Conservation (phyloP, 2,113 vertebrate species). For the Ptyas mucosa region DNA sequence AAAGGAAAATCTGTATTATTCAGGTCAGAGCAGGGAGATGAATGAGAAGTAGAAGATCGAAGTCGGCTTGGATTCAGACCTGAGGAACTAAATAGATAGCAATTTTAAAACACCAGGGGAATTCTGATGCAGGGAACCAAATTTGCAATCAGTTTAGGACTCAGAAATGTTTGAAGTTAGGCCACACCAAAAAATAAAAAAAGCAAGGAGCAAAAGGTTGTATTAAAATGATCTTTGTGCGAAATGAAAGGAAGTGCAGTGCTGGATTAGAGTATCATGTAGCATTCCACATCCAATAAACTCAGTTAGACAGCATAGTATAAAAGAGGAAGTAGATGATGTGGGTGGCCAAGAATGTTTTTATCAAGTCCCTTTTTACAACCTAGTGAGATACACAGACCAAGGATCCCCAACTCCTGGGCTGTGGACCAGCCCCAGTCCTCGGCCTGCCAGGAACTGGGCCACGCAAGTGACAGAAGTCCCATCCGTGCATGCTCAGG, state of each 20-base stretch:
- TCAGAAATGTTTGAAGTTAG: neutral
- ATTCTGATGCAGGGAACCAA: neutral
- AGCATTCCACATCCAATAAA: neutral
- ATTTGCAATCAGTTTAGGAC: neutral
- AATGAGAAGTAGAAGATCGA: constrained; percentile 69
- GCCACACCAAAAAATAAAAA: neutral
- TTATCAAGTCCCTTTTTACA: neutral
- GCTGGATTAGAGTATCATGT: neutral
- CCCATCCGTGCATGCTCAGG: neutral
- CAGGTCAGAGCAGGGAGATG: constrained; percentile 68
- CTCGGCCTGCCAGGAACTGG: neutral
- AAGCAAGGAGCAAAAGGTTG: neutral
- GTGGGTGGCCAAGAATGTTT: neutral
- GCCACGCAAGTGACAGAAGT: neutral
- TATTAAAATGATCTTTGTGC: neutral
- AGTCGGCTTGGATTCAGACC: constrained; percentile 76
- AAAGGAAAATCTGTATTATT: constrained; percentile 49
- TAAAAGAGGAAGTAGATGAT: neutral
- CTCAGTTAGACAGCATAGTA: neutral
- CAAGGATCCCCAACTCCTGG: neutral
- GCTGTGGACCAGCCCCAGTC: neutral
- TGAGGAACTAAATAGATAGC: constrained; percentile 77
- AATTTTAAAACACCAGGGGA: neutral
- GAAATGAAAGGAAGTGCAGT: neutral
- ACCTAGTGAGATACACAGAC: neutral